Evolutionary conservation across 2,888 invertebrate species (phyloP).

Genomic region (Nasonovia ribisnigri): DNA sequence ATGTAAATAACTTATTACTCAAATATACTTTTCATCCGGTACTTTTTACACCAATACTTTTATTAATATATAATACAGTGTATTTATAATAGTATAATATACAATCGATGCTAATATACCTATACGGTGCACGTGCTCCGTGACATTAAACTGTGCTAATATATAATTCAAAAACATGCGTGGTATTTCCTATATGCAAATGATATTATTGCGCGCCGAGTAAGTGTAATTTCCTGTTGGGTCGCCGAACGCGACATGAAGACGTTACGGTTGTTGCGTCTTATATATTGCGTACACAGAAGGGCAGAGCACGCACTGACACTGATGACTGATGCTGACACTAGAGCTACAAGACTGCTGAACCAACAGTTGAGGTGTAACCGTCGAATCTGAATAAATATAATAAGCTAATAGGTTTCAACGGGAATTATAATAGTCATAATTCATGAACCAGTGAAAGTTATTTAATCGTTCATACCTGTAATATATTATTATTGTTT

Average conservation of each 20-base stretch:
- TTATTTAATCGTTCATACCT: neutral
- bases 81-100: neutral
- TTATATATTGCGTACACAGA: neutral
- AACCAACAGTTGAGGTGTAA: neutral
- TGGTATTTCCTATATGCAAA: conserved; percentile 7
- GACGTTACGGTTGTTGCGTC: neutral
- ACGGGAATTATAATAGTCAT: neutral
- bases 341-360: neutral
- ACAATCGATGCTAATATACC: neutral
- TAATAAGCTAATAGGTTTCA: neutral
- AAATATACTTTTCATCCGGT: neutral
- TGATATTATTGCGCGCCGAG: neutral
- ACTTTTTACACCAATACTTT: neutral
- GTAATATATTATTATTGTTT: neutral
- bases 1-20: neutral
- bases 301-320: neutral
- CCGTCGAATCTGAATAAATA: neutral
- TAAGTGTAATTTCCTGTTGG: neutral
- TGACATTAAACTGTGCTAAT: neutral
- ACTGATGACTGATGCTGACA: neutral
- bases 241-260: neutral
- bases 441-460: neutral
- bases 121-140: neutral
- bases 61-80: neutral
- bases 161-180: conserved; percentile 9